Evolutionary conservation across 2,797 vertebrate genomes (phyloP), one percentile per base, ranked within the genome.

Genomic region (Esox lucius): DNA sequence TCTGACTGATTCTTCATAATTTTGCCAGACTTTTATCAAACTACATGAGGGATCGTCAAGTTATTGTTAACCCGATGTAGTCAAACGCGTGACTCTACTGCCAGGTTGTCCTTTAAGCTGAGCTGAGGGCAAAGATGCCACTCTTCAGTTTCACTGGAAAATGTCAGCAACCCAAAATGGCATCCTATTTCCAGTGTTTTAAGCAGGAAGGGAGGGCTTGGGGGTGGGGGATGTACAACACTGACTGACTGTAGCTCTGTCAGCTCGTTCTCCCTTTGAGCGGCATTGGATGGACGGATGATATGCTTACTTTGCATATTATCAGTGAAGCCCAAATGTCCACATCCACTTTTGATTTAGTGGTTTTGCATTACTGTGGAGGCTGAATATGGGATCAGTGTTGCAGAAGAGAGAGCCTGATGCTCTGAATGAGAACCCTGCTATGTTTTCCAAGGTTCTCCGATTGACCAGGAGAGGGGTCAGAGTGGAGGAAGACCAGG

Each of bases 311-410:
- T 31, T 31, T 31, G 3, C 28, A 31, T 31, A 31, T 31, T 31
- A 31, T 31, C 28, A 31, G 28, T 31, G 28, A 31, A 31, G 28
- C 28, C 28, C 28, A 31, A 31, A 31, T 31, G 28, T 53, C 49
- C 49, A 62, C 51, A 16, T 24, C 15, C 51, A n/a, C 61, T 67
- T 16, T 31, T 31, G 28, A 3, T 31, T 31, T 31, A 31, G 3
- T 31, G 31, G 28, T n/a, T n/a, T n/a, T 31, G 28, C 3, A 31
- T 31, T 31, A 31, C 3, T n/a, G 22, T 49, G 77, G 64, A 68
- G 16, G 49, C 74, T 46, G 80, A 74, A 72, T 26, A 46, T 77
- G 74, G 65, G 80, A 79, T 75, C 83, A 72, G 15, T 28, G 67
- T 59, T 16, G 49, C 62, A 22, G 72, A 67, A 67, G 76, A 1